These are phyloP conservation scores for Anser cygnoides DNA, from an alignment of 2,113 vertebrate genomes.

Conservation along the genomic window DNA sequence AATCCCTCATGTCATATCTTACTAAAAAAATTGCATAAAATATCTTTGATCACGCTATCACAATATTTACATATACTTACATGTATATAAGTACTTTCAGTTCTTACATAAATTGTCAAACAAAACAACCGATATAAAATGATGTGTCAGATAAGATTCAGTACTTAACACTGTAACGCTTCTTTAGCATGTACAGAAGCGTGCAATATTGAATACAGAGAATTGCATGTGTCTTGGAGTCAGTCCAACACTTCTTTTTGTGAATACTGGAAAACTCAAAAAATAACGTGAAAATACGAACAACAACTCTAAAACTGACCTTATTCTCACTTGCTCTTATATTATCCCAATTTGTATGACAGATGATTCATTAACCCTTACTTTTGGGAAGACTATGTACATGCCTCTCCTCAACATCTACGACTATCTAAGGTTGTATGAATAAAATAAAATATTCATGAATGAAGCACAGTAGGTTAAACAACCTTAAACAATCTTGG, in stretches of 20 bases:
- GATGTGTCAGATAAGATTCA: background rate
- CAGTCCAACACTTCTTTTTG: background rate
- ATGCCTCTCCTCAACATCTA: background rate
- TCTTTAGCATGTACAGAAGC: background rate
- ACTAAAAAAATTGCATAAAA: background rate
- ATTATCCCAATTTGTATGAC: background rate
- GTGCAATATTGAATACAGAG: background rate
- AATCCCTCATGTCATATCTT: background rate
- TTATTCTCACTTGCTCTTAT: background rate
- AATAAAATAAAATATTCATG: background rate
- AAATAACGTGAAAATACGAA: background rate
- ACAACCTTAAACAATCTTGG: background rate
- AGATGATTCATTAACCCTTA: background rate
- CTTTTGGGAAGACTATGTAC: background rate
- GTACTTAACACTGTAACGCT: background rate
- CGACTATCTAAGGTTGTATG: background rate
- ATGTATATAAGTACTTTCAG: background rate
- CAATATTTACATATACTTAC: rapidly evolving
- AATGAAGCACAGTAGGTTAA: background rate
- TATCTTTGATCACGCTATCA: background rate
- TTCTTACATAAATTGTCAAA: background rate
- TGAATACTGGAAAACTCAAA: background rate
- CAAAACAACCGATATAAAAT: background rate
- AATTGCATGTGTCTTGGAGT: background rate
- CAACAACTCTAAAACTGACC: background rate